These are phyloP conservation scores for Pachymerium ferrugineum DNA, from an alignment of 2,888 invertebrate genomes.

Conservation along the genomic window DNA sequence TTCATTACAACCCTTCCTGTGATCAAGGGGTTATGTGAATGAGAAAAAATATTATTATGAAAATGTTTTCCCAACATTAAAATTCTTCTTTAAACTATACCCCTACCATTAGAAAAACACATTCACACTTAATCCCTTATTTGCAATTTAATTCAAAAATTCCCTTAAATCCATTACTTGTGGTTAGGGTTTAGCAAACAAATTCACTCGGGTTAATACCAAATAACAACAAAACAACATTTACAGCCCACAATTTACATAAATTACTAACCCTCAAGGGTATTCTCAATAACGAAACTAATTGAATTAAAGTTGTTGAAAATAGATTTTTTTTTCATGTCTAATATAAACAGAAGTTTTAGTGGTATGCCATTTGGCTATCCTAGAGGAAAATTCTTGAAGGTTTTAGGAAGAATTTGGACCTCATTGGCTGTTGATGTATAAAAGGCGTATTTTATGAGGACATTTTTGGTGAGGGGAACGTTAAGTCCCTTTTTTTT, in stretches of 20 bases:
- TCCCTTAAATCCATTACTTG: background rate
- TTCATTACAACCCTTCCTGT: conserved; percentile 8
- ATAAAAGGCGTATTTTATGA: background rate
- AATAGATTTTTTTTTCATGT: too few relatives aligned
- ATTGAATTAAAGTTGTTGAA: too few relatives aligned
- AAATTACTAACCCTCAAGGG: too few relatives aligned
- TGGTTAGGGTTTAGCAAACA: background rate
- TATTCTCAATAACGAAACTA: too few relatives aligned
- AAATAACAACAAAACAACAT: background rate
- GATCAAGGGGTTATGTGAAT: conserved; percentile 9
- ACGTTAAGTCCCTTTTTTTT: conserved; percentile 11
- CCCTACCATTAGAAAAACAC: too few relatives aligned
- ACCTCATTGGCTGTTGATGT: background rate
- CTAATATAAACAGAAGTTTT: too few relatives aligned
- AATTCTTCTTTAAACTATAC: too few relatives aligned
- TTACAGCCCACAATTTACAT: too few relatives aligned
- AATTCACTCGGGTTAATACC: background rate
- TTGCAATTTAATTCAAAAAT: background rate
- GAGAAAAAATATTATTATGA: too few relatives aligned
- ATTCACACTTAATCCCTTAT: background rate
- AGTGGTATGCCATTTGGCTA: too few relatives aligned
- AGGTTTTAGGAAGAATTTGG: background rate
- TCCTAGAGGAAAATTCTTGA: too few relatives aligned
- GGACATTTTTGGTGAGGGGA: background rate
- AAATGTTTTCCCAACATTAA: too few relatives aligned